Conservation (phyloP, 2,888 invertebrate species). For the Operophtera brumata region DNA sequence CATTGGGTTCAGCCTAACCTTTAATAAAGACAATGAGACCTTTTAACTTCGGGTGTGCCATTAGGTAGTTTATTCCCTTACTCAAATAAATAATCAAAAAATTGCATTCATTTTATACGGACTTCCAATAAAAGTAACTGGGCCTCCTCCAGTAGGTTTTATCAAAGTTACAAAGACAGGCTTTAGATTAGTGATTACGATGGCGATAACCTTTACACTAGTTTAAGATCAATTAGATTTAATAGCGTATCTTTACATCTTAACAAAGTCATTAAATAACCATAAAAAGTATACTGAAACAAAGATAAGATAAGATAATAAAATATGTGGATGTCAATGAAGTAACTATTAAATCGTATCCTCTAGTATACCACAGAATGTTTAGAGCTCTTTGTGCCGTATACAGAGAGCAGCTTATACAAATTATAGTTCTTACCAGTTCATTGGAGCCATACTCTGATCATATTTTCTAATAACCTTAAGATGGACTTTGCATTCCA, state of each 20-base stretch:
- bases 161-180: not conserved
- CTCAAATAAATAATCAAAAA: no score
- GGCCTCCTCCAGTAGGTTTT: not conserved
- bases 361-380: conserved; percentile 39
- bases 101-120: no score
- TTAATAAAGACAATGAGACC: no score
- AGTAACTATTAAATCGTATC: conserved; percentile 31
- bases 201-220: no score
- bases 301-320: conserved; percentile 34
- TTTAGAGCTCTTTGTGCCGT: conserved; percentile 43
- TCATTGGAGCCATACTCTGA: not conserved
- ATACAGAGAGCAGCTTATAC: conserved; percentile 42
- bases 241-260: not conserved
- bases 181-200: not conserved
- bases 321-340: conserved; percentile 5
- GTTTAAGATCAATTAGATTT: no score
- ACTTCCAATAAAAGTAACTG: no score
- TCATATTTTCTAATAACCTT: no score
- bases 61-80: no score
- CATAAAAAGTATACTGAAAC: conserved; percentile 23
- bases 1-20: no score
- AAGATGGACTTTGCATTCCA: no score
- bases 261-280: conserved; percentile 16
- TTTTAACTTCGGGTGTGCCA: no score
- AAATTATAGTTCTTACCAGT: conserved; percentile 14